Base-by-base conservation (phyloP, 2,113 vertebrate genomes). In the Chaenogobius annularis region DNA sequence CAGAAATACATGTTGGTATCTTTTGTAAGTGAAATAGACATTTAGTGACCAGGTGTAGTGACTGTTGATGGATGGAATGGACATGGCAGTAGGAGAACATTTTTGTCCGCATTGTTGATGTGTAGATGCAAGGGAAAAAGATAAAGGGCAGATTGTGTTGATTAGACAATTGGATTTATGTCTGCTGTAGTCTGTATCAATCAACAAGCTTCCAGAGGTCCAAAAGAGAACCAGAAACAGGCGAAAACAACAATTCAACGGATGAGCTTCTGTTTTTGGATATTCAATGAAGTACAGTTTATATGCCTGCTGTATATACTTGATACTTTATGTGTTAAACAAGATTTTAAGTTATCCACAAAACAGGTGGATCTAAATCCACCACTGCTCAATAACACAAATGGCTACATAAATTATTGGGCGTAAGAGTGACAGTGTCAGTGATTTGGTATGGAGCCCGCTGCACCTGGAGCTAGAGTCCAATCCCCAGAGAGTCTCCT, bases 391-490 rank as follows among this genome's bases (percentile, higher is more conserved):
- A 13, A 26, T 22, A 4, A 64, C 52, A 37, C 13, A 65, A 58
- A 52, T 44, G 10, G 0, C 14, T 31, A 31, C 59, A 68, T 40
- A 61, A 47, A 77, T 56, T 50, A 48, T 19, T 17, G 23, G 17
- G 22, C 64, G 10, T 13, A 6, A 50, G 52, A 58, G 2, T 17
- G 19, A 37, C 31, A 19, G 48, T 75, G 66, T 67, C 56, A 37
- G 50, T 72, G 71, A 19, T 71, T 75, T 10, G 71, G 47, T 55
- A 10, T 59, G 47, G 59, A 73, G 67, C 62, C 44, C 35, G 22
- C 55, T 85, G 84, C 66, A 79, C 69, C 72, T 85, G 69, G 50
- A 81, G 69, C 66, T 69, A 74, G 71, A 78, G 59, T 61, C 65
- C 37, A 73, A 71, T 84, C 81, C 77, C 17, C 48, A 66, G 77